Evolutionary conservation across 2,797 vertebrate species (phyloP).

Genomic region (Protonibea diacanthus): DNA sequence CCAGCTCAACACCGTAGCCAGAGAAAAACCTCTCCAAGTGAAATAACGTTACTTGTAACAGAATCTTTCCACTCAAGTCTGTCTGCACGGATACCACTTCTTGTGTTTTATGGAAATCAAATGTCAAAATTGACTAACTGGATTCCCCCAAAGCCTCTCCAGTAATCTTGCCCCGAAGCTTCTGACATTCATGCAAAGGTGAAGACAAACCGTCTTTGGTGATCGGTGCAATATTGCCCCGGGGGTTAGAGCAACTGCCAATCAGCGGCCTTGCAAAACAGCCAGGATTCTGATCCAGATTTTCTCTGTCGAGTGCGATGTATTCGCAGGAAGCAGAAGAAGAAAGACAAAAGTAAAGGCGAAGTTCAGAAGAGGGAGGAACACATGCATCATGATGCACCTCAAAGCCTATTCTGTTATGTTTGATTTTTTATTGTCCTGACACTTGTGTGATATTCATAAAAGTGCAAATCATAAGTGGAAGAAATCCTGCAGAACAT

Average conservation of each 20-base stretch:
- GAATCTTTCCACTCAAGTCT: constrained; percentile 34
- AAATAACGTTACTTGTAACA: constrained; percentile 7
- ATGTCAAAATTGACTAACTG: constrained; percentile 75
- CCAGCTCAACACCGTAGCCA: not conserved
- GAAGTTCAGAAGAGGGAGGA: constrained; percentile 4
- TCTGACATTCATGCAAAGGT: constrained; percentile 77
- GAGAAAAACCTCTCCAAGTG: constrained; percentile 15
- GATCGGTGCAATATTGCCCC: constrained; percentile 61
- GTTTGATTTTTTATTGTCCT: not conserved
- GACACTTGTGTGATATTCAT: not conserved
- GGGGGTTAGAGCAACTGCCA: constrained; percentile 55
- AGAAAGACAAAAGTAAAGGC: not conserved
- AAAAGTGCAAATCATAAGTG: constrained; percentile 10
- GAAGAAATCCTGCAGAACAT: constrained; percentile 17
- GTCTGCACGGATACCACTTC: constrained; percentile 44
- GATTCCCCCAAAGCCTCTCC: constrained; percentile 60
- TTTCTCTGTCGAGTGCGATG: constrained; percentile 1
- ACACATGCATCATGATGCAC: not conserved
- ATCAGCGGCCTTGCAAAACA: constrained; percentile 47
- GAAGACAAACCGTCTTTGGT: constrained; percentile 65
- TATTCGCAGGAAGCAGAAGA: constrained; percentile 28
- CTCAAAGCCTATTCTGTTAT: not conserved
- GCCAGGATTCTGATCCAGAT: constrained; percentile 45
- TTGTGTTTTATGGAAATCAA: constrained; percentile 77
- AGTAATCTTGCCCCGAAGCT: constrained; percentile 76